Evolutionary conservation across 2,888 invertebrate species (phyloP).

Genomic region (Mesorhabditis belari): DNA sequence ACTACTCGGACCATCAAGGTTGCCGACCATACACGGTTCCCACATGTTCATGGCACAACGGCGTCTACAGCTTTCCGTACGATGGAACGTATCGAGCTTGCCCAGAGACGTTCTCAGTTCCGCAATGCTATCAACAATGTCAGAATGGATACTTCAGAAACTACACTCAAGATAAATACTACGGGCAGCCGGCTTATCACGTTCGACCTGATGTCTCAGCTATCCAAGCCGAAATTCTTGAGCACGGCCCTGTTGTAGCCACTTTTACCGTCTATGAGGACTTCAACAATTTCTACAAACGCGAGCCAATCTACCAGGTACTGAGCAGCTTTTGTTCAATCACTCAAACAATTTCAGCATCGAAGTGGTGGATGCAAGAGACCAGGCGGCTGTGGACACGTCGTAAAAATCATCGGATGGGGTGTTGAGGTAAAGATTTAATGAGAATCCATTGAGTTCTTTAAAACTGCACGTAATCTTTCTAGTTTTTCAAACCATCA

Average conservation of each 20-base stretch:
- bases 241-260: constrained; percentile 74
- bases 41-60: constrained; percentile 82
- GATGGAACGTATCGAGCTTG: constrained; percentile 59
- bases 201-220: constrained; percentile 63
- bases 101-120: constrained; percentile 63
- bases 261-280: constrained; percentile 81
- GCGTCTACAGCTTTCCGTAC: no score
- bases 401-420: no score
- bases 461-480: no score
- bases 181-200: constrained; percentile 59
- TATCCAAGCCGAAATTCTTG: constrained; percentile 74
- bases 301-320: no score
- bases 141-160: constrained; percentile 63
- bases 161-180: constrained; percentile 71
- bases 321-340: no score
- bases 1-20: constrained; percentile 60
- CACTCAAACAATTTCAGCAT: no score
- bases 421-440: no score
- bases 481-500: no score
- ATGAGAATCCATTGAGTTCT: no score
- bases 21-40: constrained; percentile 78
- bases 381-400: no score
- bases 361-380: no score
- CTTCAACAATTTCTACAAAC: constrained; percentile 72
- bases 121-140: constrained; percentile 69